These are phyloP conservation scores for Scelioninae gen. 1 DNA, from an alignment of 2,888 invertebrate species.

Conservation along the genomic window DNA sequence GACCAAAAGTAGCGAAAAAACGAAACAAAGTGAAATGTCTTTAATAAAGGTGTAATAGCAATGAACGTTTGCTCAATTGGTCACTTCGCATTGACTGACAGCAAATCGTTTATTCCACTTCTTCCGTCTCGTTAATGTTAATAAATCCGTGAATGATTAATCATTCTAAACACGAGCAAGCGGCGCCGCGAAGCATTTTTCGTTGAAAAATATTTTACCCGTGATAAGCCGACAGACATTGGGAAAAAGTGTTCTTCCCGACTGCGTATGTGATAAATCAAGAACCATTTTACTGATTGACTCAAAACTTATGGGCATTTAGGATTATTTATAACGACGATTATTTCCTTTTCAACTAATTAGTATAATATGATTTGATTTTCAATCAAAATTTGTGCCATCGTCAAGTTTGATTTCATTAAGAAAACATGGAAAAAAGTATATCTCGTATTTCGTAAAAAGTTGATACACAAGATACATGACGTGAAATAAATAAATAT, in stretches of 20 bases:
- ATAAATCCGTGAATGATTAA: constrained; percentile 39
- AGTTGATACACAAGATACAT: background rate
- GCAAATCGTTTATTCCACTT: background rate
- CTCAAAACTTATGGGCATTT: constrained; percentile 37
- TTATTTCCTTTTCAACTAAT: background rate
- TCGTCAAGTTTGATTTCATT: background rate
- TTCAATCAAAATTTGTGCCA: background rate
- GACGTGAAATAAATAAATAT: background rate
- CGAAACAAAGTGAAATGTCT: no score
- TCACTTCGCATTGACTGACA: no score
- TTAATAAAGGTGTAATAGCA: no score
- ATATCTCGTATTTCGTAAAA: background rate
- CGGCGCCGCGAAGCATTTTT: constrained; percentile 16
- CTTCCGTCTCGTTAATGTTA: constrained; percentile 28
- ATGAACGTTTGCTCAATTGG: no score
- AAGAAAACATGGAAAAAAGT: background rate
- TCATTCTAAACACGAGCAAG: constrained; percentile 31
- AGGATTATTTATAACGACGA: constrained; percentile 1
- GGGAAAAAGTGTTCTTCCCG: constrained; percentile 31
- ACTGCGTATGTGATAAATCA: constrained; percentile 41
- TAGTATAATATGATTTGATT: background rate
- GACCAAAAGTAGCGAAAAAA: no score
- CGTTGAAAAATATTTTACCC: constrained; percentile 44
- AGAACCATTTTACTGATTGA: constrained; percentile 45
- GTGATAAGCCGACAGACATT: constrained; percentile 24